Base-by-base conservation (phyloP, 2,113 vertebrate species). In the Galeopterus variegatus region DNA sequence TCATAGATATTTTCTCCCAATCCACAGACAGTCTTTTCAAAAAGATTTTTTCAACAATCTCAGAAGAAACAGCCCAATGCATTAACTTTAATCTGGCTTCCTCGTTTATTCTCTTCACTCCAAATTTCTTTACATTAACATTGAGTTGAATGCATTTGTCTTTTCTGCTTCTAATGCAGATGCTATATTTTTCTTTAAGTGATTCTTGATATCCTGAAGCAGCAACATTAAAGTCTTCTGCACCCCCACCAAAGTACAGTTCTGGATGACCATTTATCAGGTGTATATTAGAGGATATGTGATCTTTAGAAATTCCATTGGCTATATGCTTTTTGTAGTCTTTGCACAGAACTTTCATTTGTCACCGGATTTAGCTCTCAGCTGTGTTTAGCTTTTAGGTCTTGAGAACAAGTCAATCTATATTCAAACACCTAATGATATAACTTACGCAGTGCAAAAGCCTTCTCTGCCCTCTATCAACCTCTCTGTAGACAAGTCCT, bases 281-380 rank as follows among this genome's bases (percentile, higher is more conserved):
- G 98, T 99, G 98, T 98, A 98, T 98, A 98, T 98, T 98, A 98
- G 97, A 98, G 98, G 97, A 98, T 96, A 96, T 67, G 72, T 77
- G 85, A 97, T 98, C 98, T 99, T 99, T 98, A 98, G 98, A 99
- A 99, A 99, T 99, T 99, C 99, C 98, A 99, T 99, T 99, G 98
- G 96, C 98, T 98, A 97, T 98, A 98, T 98, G 98, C 98, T 98
- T 98, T 98, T 98, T 98, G 97, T 98, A 98, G 99, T 99, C 98
- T 99, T 98, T 99, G 98, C 96, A 98, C 98, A 98, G 97, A 98
- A 98, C 98, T 98, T 98, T 98, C 98, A 99, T 99, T 99, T 99
- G 98, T 99, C 99, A 99, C 92, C 96, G 98, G 98, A 99, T 99
- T 99, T 99, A 99, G 98, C 98, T 98, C 98, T 99, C 98, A 98